Base-by-base conservation (phyloP, 2,113 vertebrate genomes). In the Melanerpes aurifrons region DNA sequence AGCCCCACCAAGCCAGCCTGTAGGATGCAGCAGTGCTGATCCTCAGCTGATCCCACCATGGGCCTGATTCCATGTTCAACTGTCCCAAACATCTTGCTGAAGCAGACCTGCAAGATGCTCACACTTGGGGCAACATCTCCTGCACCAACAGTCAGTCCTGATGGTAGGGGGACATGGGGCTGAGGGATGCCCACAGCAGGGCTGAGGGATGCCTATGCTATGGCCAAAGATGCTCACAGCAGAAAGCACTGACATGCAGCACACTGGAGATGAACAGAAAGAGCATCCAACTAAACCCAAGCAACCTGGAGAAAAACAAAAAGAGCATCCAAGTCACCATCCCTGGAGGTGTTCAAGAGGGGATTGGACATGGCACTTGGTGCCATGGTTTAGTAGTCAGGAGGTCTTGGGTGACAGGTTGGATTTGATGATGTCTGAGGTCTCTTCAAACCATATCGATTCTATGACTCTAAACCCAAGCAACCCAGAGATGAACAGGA, bases 111-210 rank as follows among this genome's bases (percentile, higher is more conserved):
- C 7, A 29, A 56, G 54, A 54, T 26, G 19, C 20, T 64, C 5
- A 1, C 1, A 8, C 12, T 26, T 28, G 66, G 20, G 43, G 9
- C 61, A 73, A 40, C 7, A 12, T 16, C 53, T 43, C 11, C 47
- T 66, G 17, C 12, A n/a, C 32, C 19, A 11, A 3, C 1, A 1
- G 8, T 10, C 2, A 2, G 43, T 14, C 26, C 63, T 1, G 3
- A 26, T 3, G 59, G 37, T 48, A 78, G 35, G 54, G 2, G 32
- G 40, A n/a, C 32, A 35, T 0, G 0, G 12, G 21, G 22, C 26
- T 2, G 15, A 54, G 78, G 62, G 62, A n/a, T 47, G 45, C 13
- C 25, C 8, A 4, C 4, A 22, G 7, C 6, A 12, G 61, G 43
- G n/a, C 12, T 1, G 2, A 37, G 56, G 61, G 71, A 32, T 28